Conservation (phyloP, 2,888 invertebrate species). For the Drosophila atripex region DNA sequence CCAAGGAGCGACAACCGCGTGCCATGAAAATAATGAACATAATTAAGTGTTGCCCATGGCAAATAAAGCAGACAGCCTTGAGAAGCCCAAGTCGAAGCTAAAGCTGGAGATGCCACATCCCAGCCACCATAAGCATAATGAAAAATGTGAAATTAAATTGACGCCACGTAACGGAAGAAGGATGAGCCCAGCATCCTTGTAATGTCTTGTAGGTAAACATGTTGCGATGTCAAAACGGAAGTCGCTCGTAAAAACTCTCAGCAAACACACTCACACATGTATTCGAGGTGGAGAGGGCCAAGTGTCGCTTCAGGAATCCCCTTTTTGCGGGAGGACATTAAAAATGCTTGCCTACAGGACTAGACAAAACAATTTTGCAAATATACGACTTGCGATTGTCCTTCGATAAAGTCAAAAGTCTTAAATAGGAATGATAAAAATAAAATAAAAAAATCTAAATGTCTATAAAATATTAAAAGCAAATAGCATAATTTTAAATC, state of each 20-base stretch:
- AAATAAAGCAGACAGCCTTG: constrained; percentile 53
- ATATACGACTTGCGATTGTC: constrained; percentile 3
- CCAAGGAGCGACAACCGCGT: constrained; percentile 61
- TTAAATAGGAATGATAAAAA: background rate
- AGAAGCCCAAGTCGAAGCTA: background rate
- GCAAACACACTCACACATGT: constrained; percentile 16
- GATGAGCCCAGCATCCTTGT: constrained; percentile 61
- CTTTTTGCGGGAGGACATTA: constrained; percentile 45
- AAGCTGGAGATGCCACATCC: constrained; percentile 10
- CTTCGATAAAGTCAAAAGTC: background rate
- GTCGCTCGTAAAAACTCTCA: constrained; percentile 74
- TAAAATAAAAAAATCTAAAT: background rate
- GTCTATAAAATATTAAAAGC: no score
- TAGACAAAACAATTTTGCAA: background rate
- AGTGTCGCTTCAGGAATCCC: constrained; percentile 15
- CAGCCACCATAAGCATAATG: constrained; percentile 69
- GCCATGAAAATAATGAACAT: constrained; percentile 78
- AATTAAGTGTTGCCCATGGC: constrained; percentile 79
- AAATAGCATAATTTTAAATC: background rate
- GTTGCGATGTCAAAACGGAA: constrained; percentile 71
- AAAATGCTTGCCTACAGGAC: constrained; percentile 42
- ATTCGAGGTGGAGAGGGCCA: background rate
- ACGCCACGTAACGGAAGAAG: constrained; percentile 61
- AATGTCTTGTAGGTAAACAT: constrained; percentile 80
- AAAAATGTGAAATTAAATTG: constrained; percentile 79